phyloP scores from a whole-genome alignment of 2,888 invertebrate species.

The Xestobium rufovillosum region DNA sequence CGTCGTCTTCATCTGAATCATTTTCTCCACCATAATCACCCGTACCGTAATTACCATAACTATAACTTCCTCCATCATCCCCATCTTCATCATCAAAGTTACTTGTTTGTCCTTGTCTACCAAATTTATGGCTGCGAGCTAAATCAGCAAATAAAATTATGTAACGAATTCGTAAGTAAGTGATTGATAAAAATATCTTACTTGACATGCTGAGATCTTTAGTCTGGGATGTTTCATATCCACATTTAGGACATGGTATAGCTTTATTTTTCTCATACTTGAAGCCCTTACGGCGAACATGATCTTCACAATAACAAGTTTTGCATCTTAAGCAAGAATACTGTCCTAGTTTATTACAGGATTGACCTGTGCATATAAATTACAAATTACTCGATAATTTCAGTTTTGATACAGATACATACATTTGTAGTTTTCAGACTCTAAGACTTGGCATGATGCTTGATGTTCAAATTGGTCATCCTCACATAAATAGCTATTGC shows the following conservation, averaged over 20 bases:
- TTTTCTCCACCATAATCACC: slow-evolving; percentile 47
- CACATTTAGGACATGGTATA: slow-evolving; percentile 91
- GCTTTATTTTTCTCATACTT: slow-evolving; percentile 77
- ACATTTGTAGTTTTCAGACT: slow-evolving; percentile 94
- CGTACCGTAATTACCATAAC: slow-evolving; percentile 34
- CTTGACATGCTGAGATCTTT: slow-evolving; percentile 95
- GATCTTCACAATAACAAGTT: slow-evolving; percentile 94
- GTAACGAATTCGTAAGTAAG: too few relatives aligned
- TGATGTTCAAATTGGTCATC: slow-evolving; percentile 98
- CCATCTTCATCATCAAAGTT: slow-evolving; percentile 58
- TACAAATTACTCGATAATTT: too few relatives aligned
- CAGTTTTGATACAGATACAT: too few relatives aligned
- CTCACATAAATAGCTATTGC: slow-evolving; percentile 81
- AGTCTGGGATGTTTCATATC: slow-evolving; percentile 86
- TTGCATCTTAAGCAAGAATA: slow-evolving; percentile 94
- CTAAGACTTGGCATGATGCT: slow-evolving; percentile 91
- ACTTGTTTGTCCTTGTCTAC: slow-evolving; percentile 66
- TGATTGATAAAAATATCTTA: slow-evolving; percentile 40
- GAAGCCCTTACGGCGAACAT: slow-evolving; percentile 85
- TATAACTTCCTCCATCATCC: slow-evolving; percentile 48
- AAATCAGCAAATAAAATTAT: slow-evolving; percentile 23
- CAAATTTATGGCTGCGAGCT: slow-evolving; percentile 84
- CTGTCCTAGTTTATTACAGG: slow-evolving; percentile 90
- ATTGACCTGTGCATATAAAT: slow-evolving; percentile 81
- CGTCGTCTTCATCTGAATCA: slow-evolving; percentile 45